Evolutionary conservation across 1,140 invertebrate genomes (phyloP), one percentile per base, ranked within the genome.

Genomic region (Microvelia longipes): DNA sequence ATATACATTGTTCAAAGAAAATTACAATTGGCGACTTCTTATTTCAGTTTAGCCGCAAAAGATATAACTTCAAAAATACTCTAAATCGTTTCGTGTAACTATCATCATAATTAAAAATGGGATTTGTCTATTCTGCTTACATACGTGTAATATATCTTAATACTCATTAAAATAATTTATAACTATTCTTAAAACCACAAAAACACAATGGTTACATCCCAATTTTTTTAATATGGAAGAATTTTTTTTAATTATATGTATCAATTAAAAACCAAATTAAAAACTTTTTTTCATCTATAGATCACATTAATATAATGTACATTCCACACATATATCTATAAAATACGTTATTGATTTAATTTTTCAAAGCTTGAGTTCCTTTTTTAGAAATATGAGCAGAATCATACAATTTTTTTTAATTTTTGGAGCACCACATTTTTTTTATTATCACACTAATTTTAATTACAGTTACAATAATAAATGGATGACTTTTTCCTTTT

Each of bases 341-440:
- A 11, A 5, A 24, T 24, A 24, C 2, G 11, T 2, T 24, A 2
- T 65, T n/a, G 27, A 67, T n/a, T n/a, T n/a, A 28, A 67, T 29
- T 5, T 67, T 28, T 67, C 11, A 19, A 29, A 28, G 66, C 29
- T 5, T 2, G 28, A 14, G 14, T 67, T 19, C 19, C 35, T 50
- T 50, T 28, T 67, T 28, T 67, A 67, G 27, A 67, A 29, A 68
- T 71, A 71, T 71, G 70, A 67, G 66, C 66, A 68, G 65, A 29
- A 28, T 5, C 24, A 24, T n/a, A 24, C n/a, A 24, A 13, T 27
- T 24, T 24, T n/a, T 69, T 69, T 72, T 69, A 70, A 67, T 68
- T 69, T 67, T 70, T 68, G 69, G 71, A 72, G 71, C 71, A 72
- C 71, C 71, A 72, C 71, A 72, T 66, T 72, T 72, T 65, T n/a